These are phyloP conservation scores for Ptilorrhoa leucosticta DNA, from an alignment of 2,113 vertebrate genomes.

Conservation along the genomic window DNA sequence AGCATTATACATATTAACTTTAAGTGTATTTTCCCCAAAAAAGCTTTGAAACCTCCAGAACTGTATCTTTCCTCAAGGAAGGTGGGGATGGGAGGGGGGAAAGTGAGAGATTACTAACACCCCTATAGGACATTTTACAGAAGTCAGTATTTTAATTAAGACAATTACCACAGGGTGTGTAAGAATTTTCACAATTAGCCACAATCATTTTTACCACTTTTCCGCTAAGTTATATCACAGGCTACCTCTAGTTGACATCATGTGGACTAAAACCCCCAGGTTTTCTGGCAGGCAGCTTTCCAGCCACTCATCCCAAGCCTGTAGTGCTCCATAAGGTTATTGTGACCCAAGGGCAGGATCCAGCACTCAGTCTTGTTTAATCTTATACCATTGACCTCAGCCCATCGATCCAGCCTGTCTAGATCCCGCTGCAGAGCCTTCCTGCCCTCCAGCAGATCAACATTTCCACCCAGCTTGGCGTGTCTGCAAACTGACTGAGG, in stretches of 20 bases:
- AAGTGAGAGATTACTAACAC: neutral
- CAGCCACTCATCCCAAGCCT: neutral
- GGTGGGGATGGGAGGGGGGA: neutral
- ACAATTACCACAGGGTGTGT: neutral
- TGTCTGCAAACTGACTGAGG: neutral
- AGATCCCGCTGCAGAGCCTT: neutral
- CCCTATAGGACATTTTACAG: neutral
- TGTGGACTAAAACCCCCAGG: fast-evolving
- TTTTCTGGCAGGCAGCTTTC: neutral
- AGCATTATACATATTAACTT: neutral
- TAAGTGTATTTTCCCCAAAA: neutral
- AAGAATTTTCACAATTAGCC: neutral
- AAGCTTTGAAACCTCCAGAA: neutral
- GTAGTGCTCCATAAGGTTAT: neutral
- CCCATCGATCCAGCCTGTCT: neutral
- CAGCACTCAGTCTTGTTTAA: neutral
- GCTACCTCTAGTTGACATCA: neutral
- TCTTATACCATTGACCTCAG: neutral
- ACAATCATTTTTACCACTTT: neutral
- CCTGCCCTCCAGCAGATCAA: neutral
- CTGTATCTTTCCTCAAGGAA: neutral
- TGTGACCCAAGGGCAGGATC: neutral
- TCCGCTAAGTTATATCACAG: neutral
- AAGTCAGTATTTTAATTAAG: neutral
- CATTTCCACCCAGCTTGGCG: neutral